These are phyloP conservation scores for Nibea albiflora DNA, from an alignment of 2,113 vertebrate genomes.

Conservation along the genomic window DNA sequence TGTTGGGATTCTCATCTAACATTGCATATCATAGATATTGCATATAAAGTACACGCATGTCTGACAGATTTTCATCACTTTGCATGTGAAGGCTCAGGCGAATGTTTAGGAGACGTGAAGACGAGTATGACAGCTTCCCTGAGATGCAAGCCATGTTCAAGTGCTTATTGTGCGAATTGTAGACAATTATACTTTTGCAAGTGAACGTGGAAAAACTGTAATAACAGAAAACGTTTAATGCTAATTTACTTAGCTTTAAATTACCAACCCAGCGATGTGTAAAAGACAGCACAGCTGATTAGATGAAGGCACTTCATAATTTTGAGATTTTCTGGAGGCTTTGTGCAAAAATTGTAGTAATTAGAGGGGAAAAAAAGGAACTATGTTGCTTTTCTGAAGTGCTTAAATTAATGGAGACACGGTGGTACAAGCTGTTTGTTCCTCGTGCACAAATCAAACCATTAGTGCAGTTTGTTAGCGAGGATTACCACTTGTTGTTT, in stretches of 20 bases:
- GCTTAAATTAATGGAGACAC: not conserved
- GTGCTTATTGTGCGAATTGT: too few relatives aligned
- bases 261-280: too few relatives aligned
- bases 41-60: too few relatives aligned
- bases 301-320: not conserved
- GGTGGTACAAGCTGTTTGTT: not conserved
- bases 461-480: not conserved
- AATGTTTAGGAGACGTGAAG: too few relatives aligned
- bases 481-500: conserved; percentile 4
- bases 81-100: too few relatives aligned
- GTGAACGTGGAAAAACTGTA: not conserved
- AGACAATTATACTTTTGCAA: not conserved
- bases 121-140: too few relatives aligned
- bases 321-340: not conserved
- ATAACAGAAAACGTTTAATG: not conserved
- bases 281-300: not conserved
- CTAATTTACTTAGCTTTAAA: too few relatives aligned
- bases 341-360: not conserved
- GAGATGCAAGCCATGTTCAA: too few relatives aligned
- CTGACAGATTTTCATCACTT: too few relatives aligned
- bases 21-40: too few relatives aligned
- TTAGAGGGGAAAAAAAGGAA: not conserved
- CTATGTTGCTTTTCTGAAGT: not conserved
- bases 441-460: not conserved
- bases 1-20: too few relatives aligned